Conservation (phyloP, 2,797 vertebrate genomes). For the Leuciscus waleckii region DNA sequence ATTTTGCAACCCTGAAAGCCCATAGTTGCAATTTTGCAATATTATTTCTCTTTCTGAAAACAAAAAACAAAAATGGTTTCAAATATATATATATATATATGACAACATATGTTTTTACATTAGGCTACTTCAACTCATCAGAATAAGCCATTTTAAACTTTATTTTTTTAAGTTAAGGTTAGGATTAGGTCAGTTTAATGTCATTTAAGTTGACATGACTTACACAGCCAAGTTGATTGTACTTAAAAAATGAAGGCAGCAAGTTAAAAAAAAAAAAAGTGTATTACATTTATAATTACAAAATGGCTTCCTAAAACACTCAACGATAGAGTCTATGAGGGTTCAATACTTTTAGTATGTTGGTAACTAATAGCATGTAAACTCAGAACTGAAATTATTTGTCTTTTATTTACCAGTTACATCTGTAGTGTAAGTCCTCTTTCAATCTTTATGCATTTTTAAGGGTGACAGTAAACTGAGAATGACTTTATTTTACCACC, state of each 20-base stretch:
- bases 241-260: too few relatives aligned
- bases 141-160: too few relatives aligned
- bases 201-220: too few relatives aligned
- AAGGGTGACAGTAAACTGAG: conserved; percentile 32
- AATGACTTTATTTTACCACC: conserved; percentile 50
- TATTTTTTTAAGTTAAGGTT: too few relatives aligned
- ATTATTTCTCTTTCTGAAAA: neutral
- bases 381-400: neutral
- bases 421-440: neutral
- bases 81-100: neutral
- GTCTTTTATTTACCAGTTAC: neutral
- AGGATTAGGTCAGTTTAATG: too few relatives aligned
- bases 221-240: too few relatives aligned
- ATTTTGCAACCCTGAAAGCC: neutral
- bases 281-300: neutral
- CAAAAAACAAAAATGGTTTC: neutral
- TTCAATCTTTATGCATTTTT: neutral
- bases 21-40: neutral
- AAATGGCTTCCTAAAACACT: neutral
- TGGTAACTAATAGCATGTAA: neutral
- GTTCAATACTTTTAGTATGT: neutral
- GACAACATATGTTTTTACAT: too few relatives aligned
- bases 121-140: too few relatives aligned
- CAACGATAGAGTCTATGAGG: neutral
- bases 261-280: too few relatives aligned